phyloP scores from a whole-genome alignment of 2,797 vertebrate species.

The Platyrinchus mystaceus region DNA sequence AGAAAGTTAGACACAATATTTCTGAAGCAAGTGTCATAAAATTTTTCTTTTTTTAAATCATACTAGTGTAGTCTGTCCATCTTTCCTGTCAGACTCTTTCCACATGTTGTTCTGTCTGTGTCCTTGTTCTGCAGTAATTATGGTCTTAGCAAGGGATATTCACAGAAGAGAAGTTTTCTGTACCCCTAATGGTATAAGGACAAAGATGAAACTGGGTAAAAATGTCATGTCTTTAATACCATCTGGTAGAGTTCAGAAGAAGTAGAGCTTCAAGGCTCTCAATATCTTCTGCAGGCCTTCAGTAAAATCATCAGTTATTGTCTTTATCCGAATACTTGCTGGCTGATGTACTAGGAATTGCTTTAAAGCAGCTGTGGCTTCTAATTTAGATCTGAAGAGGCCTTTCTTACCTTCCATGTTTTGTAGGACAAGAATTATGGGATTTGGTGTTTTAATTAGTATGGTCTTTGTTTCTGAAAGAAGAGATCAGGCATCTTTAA shows the following conservation, averaged over 20 bases:
- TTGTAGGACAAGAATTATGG: background rate
- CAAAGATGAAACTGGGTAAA: background rate
- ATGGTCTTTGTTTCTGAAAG: background rate
- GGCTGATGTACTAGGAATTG: background rate
- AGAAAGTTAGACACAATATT: background rate
- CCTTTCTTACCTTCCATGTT: background rate
- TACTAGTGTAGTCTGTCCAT: background rate
- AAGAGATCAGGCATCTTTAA: background rate
- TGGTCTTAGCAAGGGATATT: background rate
- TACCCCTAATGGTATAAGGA: background rate
- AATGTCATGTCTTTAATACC: background rate
- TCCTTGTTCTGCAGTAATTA: background rate
- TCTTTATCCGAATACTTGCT: background rate
- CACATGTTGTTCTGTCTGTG: background rate
- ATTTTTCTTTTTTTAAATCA: background rate
- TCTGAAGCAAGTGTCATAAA: background rate
- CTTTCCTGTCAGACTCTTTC: background rate
- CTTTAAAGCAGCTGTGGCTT: background rate
- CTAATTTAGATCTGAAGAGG: background rate
- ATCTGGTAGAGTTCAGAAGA: background rate
- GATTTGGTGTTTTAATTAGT: background rate
- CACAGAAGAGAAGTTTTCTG: background rate
- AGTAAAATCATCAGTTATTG: background rate
- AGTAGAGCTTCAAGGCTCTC: background rate
- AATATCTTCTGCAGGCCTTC: background rate